Conservation (phyloP, 2,797 vertebrate genomes). For the Enoplosus armatus region DNA sequence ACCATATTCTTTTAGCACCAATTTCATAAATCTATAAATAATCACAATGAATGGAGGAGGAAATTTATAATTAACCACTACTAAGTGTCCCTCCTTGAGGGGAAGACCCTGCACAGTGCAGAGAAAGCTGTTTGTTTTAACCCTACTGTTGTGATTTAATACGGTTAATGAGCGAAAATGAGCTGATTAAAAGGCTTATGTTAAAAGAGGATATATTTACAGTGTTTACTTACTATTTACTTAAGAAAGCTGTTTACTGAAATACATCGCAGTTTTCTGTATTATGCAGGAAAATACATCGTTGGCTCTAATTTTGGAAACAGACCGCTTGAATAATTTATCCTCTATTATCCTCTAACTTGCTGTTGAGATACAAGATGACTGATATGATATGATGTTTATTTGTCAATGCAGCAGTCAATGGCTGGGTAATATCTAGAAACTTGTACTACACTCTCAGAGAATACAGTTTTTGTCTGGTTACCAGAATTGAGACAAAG, state of each 20-base stretch:
- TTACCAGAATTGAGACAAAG: neutral
- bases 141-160: neutral
- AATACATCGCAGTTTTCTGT: neutral
- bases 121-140: slow-evolving; percentile 8
- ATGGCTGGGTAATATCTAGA: too few relatives aligned
- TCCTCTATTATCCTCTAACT: neutral
- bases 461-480: neutral
- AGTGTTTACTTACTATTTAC: neutral
- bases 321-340: neutral
- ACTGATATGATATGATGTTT: too few relatives aligned
- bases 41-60: neutral
- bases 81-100: neutral
- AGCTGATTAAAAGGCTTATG: slow-evolving; percentile 3
- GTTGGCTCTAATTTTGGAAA: neutral
- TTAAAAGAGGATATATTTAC: neutral
- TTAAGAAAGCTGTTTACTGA: neutral
- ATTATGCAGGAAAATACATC: neutral
- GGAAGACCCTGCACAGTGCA: slow-evolving; percentile 4
- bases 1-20: neutral
- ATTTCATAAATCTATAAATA: slow-evolving; percentile 21
- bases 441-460: neutral
- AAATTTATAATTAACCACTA: neutral
- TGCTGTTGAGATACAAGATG: neutral
- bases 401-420: too few relatives aligned
- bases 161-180: neutral